These are phyloP conservation scores for Charanyca ferruginea DNA, from an alignment of 2,888 invertebrate species.

Conservation along the genomic window DNA sequence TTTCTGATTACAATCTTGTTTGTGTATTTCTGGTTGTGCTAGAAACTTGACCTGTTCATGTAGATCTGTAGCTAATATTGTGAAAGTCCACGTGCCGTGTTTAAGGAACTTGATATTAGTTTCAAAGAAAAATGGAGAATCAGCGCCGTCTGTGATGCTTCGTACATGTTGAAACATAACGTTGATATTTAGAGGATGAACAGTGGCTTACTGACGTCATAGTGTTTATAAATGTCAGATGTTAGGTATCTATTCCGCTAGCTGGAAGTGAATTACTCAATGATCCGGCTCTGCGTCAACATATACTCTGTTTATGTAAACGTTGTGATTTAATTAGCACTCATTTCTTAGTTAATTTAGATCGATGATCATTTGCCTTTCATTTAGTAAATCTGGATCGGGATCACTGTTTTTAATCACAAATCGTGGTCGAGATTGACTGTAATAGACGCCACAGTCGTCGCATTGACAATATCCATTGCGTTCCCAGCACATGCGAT, in stretches of 20 bases:
- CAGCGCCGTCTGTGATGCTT: not conserved
- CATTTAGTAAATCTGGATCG: no score
- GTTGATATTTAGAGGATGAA: conserved; percentile 5
- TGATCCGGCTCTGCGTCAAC: not conserved
- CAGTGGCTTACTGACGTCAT: conserved; percentile 10
- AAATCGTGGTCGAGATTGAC: not conserved
- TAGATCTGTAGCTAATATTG: conserved; percentile 47
- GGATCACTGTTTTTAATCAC: not conserved
- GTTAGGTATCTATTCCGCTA: not conserved
- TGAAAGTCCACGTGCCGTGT: conserved; percentile 47
- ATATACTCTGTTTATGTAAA: conserved; percentile 2
- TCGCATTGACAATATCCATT: no score
- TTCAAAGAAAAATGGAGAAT: conserved; percentile 10
- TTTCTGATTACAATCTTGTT: conserved; percentile 35
- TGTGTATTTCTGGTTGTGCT: conserved; percentile 56
- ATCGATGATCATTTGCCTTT: not conserved
- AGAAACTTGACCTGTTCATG: conserved; percentile 53
- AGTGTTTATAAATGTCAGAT: conserved; percentile 3
- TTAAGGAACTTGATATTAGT: conserved; percentile 13
- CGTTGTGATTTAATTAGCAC: not conserved
- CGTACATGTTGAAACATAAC: not conserved
- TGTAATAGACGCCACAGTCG: not conserved
- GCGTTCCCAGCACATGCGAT: no score
- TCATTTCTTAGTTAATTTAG: not conserved
- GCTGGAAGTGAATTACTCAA: conserved; percentile 3